These are phyloP conservation scores for Drosophila obscura DNA, from an alignment of 1,140 invertebrate species.

Conservation along the genomic window DNA sequence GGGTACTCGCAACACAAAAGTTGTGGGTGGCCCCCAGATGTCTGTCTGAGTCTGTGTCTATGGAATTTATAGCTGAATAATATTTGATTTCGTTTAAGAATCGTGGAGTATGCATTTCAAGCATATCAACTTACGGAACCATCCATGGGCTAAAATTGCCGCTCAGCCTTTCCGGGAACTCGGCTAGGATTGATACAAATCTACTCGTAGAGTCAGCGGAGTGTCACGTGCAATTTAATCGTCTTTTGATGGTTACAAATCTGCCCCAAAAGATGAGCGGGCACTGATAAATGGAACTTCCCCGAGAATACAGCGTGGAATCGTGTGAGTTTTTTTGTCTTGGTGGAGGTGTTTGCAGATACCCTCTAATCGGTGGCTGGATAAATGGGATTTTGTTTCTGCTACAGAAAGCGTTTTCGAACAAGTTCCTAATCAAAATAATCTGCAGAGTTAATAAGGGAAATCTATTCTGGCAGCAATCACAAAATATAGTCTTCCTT, in stretches of 20 bases:
- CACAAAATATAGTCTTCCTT: too few species aligned
- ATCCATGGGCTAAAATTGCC: conserved; percentile 16
- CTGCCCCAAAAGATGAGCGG: conserved; percentile 19
- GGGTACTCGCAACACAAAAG: background rate
- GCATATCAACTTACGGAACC: conserved; percentile 35
- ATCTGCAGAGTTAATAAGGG: too few species aligned
- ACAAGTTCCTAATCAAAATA: too few species aligned
- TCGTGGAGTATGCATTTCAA: conserved; percentile 52
- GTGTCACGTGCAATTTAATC: conserved; percentile 78
- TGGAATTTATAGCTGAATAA: conserved; percentile 46
- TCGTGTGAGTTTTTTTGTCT: conserved; percentile 40
- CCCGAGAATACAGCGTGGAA: conserved; percentile 1
- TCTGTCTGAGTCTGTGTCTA: conserved; percentile 10
- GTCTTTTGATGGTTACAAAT: conserved; percentile 65
- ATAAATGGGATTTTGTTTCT: too few species aligned
- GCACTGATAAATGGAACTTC: conserved; percentile 50
- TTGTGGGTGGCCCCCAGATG: conserved; percentile 48
- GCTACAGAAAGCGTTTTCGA: too few species aligned
- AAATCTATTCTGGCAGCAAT: too few species aligned
- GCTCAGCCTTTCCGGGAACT: conserved; percentile 39
- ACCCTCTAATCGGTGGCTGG: too few species aligned
- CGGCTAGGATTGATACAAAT: conserved; percentile 34
- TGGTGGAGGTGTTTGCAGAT: conserved; percentile 3
- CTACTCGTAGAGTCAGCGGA: conserved; percentile 39
- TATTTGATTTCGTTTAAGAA: conserved; percentile 41